Evolutionary conservation across 2,797 vertebrate species (phyloP).

Genomic region (Morus bassanus): DNA sequence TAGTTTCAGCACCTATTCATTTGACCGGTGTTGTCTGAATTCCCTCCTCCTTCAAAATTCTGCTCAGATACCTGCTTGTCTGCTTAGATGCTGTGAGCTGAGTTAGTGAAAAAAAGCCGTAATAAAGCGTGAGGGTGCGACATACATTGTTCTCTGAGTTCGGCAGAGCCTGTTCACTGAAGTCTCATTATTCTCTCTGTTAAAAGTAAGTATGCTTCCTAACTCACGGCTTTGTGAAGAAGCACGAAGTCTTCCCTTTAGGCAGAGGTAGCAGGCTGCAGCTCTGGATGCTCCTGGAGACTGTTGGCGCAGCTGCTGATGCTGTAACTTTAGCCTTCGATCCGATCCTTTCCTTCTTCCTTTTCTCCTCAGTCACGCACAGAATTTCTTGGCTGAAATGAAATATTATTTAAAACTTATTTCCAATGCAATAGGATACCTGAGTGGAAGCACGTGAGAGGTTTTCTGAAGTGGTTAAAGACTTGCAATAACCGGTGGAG

Average conservation of each 20-base stretch:
- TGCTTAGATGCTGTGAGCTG: background rate
- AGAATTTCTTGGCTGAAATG: background rate
- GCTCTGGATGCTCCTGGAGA: background rate
- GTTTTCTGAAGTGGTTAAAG: background rate
- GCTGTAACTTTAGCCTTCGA: background rate
- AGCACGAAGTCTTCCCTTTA: background rate
- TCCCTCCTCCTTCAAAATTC: background rate
- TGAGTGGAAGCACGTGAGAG: background rate
- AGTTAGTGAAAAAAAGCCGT: background rate
- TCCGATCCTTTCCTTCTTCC: background rate
- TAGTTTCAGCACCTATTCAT: background rate
- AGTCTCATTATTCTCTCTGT: too few relatives aligned
- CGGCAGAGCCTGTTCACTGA: background rate
- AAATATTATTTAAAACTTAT: background rate
- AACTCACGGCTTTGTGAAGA: background rate
- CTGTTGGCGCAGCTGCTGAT: background rate
- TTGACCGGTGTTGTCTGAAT: background rate
- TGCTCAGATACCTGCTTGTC: background rate
- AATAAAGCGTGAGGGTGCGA: background rate
- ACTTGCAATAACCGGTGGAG: fast-evolving
- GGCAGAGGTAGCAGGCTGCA: too few relatives aligned
- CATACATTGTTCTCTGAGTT: fast-evolving
- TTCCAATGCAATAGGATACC: background rate
- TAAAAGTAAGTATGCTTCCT: background rate
- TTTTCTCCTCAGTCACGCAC: background rate